Conservation (phyloP, 2,888 invertebrate species). For the Lottia scabra region DNA sequence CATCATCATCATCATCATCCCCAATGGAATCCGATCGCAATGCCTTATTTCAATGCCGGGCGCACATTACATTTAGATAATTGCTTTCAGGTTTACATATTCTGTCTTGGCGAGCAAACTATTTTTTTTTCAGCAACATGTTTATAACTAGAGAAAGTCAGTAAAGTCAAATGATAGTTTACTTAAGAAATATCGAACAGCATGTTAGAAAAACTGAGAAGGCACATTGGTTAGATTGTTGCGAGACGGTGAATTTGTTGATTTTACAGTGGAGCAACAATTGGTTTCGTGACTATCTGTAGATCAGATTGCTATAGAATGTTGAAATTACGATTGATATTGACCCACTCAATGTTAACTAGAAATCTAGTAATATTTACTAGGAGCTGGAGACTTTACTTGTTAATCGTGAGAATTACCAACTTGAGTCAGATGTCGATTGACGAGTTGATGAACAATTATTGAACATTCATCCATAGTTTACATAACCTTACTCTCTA, state of each 20-base stretch:
- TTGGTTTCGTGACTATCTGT: constrained; percentile 4
- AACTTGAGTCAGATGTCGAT: constrained; percentile 1
- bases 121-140: background rate
- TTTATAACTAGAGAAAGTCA: background rate
- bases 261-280: background rate
- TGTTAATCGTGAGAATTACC: constrained; percentile 1
- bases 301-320: background rate
- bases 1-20: no score
- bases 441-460: background rate
- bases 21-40: no score
- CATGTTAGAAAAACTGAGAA: background rate
- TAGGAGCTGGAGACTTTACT: background rate
- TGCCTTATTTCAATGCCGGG: no score
- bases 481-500: no score
- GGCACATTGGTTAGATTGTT: background rate
- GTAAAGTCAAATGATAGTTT: constrained; percentile 4
- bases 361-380: background rate
- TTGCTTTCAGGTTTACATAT: no score
- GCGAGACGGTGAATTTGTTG: background rate
- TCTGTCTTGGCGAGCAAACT: background rate
- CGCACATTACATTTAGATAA: no score
- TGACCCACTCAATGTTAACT: background rate
- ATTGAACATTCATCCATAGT: background rate
- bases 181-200: background rate
- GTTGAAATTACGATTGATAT: background rate